Evolutionary conservation across 1,140 invertebrate species (phyloP).

Genomic region (Halyomorpha halys): DNA sequence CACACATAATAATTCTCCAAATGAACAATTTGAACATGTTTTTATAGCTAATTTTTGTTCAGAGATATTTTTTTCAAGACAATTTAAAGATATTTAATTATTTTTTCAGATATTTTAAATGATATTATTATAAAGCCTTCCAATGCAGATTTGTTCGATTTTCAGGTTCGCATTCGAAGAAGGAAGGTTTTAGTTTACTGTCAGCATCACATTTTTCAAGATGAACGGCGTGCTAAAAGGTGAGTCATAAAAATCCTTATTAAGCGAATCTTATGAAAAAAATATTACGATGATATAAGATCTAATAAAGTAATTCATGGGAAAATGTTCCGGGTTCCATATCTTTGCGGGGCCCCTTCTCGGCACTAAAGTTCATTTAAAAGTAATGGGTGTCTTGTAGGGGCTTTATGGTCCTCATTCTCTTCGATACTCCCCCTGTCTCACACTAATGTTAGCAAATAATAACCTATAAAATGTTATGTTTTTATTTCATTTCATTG

Average conservation of each 20-base stretch:
- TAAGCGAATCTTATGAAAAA: constrained; percentile 8
- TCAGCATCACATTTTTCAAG: no score
- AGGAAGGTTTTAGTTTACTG: no score
- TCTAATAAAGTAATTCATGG: constrained; percentile 7
- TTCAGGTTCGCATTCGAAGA: no score
- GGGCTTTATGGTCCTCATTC: not conserved
- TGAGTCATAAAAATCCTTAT: not conserved
- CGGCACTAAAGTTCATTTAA: constrained; percentile 4
- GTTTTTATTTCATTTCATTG: not conserved
- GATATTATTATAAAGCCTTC: no score
- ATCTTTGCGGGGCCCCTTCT: not conserved
- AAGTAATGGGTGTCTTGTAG: constrained; percentile 2
- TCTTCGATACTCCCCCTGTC: not conserved
- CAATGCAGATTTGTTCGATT: no score
- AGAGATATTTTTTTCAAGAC: no score
- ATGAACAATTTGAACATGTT: no score
- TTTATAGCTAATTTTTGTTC: no score
- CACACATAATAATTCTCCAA: no score
- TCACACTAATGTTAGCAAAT: constrained; percentile 5
- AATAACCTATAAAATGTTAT: not conserved
- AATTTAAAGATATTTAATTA: no score
- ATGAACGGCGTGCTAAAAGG: no score
- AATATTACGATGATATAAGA: constrained; percentile 9
- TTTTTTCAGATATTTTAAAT: no score
- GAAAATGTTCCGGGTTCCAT: not conserved